Base-by-base conservation (phyloP, 2,113 vertebrate genomes). In the Xenopus borealis region DNA sequence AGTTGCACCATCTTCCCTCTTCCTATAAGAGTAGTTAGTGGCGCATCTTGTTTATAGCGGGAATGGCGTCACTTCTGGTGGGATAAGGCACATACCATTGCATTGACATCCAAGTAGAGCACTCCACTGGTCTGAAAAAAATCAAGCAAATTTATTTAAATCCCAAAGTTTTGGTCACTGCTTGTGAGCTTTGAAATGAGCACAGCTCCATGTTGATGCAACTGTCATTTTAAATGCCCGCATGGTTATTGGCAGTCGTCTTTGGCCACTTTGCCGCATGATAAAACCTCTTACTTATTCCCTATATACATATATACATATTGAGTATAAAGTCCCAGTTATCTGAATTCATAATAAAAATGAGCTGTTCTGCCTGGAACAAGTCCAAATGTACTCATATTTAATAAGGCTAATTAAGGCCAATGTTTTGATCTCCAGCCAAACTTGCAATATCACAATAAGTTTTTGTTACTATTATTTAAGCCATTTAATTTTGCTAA, bases 381-480 rank as follows among this genome's bases (percentile, higher is more conserved):
- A 46, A 78, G 64, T 72, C 78, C 78, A 81, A 74, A 45, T 53
- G 72, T 70, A 33, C 71, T 76, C 73, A 76, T 63, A 62, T 57
- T 78, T 66, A 82, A 75, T 79, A 82, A 72, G 64, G 78, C n/a
- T 82, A 85, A 85, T 84, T 79, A 83, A 79, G 78, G 78, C 67
- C 80, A 84, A 74, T 69, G 75, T 80, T 70, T 62, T 82, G 83
- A 83, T 85, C 78, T 81, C 59, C 59, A 83, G 83, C 84, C 86
- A 88, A 70, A 69, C 64, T 72, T 50, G 80, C 78, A 84, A 80
- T 82, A 79, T 85, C 81, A 82, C 78, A 69, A 81, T 85, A 72
- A 78, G 84, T 85, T 82, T 84, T 85, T 40, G 6, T 83, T 81
- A 79, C 81, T 82, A 79, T 82, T 82, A 80, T 81, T 83, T 80